Conservation (phyloP, 2,888 invertebrate species). For the Nomada lathburiana region DNA sequence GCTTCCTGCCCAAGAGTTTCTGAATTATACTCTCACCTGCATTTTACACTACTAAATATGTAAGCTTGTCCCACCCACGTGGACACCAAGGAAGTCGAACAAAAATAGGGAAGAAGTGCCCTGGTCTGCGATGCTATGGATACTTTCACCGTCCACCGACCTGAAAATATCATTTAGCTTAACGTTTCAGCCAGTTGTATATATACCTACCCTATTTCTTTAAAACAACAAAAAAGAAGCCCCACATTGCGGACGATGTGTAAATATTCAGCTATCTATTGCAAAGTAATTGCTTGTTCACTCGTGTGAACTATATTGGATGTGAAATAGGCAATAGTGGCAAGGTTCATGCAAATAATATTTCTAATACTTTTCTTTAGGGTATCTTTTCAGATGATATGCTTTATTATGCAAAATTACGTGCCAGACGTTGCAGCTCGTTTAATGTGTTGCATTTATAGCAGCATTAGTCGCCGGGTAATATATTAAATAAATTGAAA, state of each 20-base stretch:
- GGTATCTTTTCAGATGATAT: too few relatives aligned
- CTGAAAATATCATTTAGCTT: conserved; percentile 44
- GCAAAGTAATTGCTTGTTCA: not conserved
- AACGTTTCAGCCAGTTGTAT: conserved; percentile 21
- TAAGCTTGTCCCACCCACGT: conserved; percentile 59
- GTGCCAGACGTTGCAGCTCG: too few relatives aligned
- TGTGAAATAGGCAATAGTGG: not conserved
- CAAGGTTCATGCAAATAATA: not conserved
- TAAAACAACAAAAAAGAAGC: not conserved
- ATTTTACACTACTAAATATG: conserved; percentile 55
- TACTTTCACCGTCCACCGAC: conserved; percentile 57
- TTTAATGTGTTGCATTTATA: too few relatives aligned
- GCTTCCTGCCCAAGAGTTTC: conserved; percentile 22
- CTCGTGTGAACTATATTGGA: not conserved
- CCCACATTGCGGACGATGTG: not conserved
- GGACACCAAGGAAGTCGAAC: conserved; percentile 31
- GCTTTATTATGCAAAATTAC: too few relatives aligned
- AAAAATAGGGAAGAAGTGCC: conserved; percentile 63
- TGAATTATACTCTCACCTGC: conserved; percentile 58
- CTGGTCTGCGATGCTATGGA: conserved; percentile 44
- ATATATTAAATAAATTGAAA: too few relatives aligned
- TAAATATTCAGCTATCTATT: conserved; percentile 17
- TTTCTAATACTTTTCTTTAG: not conserved
- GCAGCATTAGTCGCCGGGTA: too few relatives aligned
- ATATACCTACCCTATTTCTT: not conserved